Evolutionary conservation across 2,888 invertebrate species (phyloP).

Genomic region (Frankliniella intonsa): DNA sequence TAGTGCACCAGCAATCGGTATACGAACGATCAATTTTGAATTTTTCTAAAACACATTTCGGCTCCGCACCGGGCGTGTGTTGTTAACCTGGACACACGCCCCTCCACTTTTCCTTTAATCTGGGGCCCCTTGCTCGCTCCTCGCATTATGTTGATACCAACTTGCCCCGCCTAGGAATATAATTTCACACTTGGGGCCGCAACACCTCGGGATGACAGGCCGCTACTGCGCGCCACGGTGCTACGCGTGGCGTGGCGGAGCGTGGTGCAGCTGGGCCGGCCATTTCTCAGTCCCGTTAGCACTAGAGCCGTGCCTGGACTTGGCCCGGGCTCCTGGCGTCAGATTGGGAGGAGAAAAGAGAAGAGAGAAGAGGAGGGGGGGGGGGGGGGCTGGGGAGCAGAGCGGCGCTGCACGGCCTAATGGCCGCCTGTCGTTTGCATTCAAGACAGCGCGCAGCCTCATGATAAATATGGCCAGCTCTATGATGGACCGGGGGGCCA

Average conservation of each 20-base stretch:
- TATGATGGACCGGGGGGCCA: not conserved
- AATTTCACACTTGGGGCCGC: conserved; percentile 20
- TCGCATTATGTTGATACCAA: conserved; percentile 5
- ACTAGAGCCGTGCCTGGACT: not conserved
- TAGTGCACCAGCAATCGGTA: too few species aligned
- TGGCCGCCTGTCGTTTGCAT: conserved; percentile 18
- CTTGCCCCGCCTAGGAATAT: conserved; percentile 11
- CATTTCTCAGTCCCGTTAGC: conserved; percentile 26
- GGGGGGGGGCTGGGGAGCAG: not conserved
- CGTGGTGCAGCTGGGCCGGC: not conserved
- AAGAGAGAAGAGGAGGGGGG: not conserved
- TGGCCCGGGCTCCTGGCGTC: not conserved
- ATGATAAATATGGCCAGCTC: conserved; percentile 15
- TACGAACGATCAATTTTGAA: too few species aligned
- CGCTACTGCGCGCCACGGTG: not conserved
- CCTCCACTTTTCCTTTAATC: too few species aligned
- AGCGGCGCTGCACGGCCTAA: conserved; percentile 2
- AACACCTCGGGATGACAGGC: conserved; percentile 17
- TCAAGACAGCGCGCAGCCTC: conserved; percentile 13
- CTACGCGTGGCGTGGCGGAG: not conserved
- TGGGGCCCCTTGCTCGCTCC: not conserved
- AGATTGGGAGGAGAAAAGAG: conserved; percentile 1
- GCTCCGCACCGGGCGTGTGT: too few species aligned
- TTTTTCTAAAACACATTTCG: too few species aligned
- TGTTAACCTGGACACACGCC: too few species aligned